Conservation (phyloP, 2,113 vertebrate species). For the Gobiocypris rarus region DNA sequence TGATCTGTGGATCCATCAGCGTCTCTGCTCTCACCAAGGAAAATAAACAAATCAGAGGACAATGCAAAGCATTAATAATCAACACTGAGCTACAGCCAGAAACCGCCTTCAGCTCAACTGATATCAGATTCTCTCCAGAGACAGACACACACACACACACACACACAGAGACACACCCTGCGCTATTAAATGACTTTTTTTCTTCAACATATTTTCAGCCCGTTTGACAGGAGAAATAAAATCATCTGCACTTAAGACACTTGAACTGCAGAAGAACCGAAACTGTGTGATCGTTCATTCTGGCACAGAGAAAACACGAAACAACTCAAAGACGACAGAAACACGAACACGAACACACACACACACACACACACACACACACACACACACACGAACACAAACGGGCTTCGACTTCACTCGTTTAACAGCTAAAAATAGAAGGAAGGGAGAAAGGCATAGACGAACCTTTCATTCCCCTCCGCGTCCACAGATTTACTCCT, state of each 20-base stretch:
- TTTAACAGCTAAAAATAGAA: conserved; percentile 2
- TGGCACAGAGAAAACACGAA: not conserved
- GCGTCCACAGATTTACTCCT: conserved; percentile 51
- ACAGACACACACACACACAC: not conserved
- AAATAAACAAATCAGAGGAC: conserved; percentile 9
- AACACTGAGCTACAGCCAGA: not conserved
- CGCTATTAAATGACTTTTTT: not conserved
- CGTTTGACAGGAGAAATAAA: not conserved
- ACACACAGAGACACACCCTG: conserved; percentile 11
- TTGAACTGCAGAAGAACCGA: not conserved
- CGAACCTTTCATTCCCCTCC: conserved; percentile 37
- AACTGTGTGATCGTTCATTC: not conserved
- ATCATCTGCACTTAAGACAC: not conserved
- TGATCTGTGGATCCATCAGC: not conserved
- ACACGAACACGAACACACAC: too few species aligned
- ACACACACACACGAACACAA: too few species aligned
- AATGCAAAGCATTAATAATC: not conserved
- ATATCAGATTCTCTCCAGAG: conserved; percentile 18
- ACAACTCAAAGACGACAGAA: not conserved
- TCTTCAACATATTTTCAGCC: not conserved
- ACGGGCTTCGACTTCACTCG: not conserved
- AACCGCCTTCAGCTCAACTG: not conserved
- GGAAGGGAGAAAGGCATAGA: not conserved
- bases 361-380: too few species aligned
- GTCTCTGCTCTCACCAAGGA: conserved; percentile 18